phyloP scores from a whole-genome alignment of 2,797 vertebrate species.

The Pelodytes ibericus region DNA sequence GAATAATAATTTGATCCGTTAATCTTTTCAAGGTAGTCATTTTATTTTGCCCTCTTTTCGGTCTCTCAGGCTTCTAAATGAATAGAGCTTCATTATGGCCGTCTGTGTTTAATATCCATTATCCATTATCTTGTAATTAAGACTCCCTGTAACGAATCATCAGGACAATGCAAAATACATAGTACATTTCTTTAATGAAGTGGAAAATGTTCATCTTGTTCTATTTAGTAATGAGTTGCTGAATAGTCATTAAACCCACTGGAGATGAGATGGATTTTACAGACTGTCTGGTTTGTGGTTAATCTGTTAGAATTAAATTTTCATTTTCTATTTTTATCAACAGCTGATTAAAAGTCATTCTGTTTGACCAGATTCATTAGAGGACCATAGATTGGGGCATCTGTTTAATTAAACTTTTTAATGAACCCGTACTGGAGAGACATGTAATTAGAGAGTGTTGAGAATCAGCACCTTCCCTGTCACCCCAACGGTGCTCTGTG shows the following conservation, averaged over 20 bases:
- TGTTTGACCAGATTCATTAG: slow-evolving; percentile 84
- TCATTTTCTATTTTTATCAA: slow-evolving; percentile 99
- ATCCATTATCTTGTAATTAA: slow-evolving; percentile 99
- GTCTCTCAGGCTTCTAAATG: slow-evolving; percentile 88
- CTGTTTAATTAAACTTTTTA: slow-evolving; percentile 72
- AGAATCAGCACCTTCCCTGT: not conserved
- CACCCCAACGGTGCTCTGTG: not conserved
- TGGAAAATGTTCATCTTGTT: slow-evolving; percentile 98
- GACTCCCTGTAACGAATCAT: slow-evolving; percentile 96
- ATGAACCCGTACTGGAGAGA: slow-evolving; percentile 71
- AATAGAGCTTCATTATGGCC: slow-evolving; percentile 96
- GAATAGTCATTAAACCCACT: slow-evolving; percentile 92
- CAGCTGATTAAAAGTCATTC: slow-evolving; percentile 94
- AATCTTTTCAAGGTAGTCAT: slow-evolving; percentile 94
- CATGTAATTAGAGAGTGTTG: slow-evolving; percentile 10
- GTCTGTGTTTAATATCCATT: slow-evolving; percentile 96
- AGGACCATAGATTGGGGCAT: slow-evolving; percentile 82
- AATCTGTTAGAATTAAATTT: slow-evolving; percentile 95
- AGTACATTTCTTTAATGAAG: slow-evolving; percentile 98
- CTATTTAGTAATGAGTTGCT: slow-evolving; percentile 92
- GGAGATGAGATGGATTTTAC: slow-evolving; percentile 82
- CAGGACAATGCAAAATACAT: slow-evolving; percentile 95
- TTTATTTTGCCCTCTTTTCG: slow-evolving; percentile 86
- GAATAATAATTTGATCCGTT: slow-evolving; percentile 99
- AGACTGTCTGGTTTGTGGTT: slow-evolving; percentile 89